These are phyloP conservation scores for Caenorhabditis latens DNA, from an alignment of 1,140 invertebrate genomes.

Conservation along the genomic window DNA sequence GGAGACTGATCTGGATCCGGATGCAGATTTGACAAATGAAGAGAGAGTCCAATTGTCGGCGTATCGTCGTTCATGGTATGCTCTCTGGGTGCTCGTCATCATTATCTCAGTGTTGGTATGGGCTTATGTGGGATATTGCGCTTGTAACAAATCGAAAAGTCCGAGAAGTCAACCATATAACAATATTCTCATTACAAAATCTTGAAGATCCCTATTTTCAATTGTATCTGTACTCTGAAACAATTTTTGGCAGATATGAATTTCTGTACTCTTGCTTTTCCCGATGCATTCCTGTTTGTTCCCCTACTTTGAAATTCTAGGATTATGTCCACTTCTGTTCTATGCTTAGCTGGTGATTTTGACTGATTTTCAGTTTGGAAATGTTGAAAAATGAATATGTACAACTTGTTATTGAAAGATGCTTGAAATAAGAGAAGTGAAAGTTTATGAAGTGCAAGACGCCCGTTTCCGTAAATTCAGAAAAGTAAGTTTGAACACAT, in stretches of 20 bases:
- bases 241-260: neutral
- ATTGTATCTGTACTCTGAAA: neutral
- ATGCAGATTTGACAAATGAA: slow-evolving; percentile 68
- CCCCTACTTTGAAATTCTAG: neutral
- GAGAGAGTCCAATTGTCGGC: slow-evolving; percentile 66
- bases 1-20: slow-evolving; percentile 56
- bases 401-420: neutral
- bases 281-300: neutral
- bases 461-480: neutral
- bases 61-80: slow-evolving; percentile 75
- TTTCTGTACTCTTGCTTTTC: neutral
- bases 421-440: no score
- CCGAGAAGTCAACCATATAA: slow-evolving; percentile 71
- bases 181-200: slow-evolving; percentile 72
- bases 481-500: slow-evolving; percentile 20
- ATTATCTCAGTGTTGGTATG: slow-evolving; percentile 72
- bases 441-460: neutral
- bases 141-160: slow-evolving; percentile 68
- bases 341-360: neutral
- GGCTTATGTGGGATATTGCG: slow-evolving; percentile 71
- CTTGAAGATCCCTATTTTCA: neutral
- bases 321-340: neutral
- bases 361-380: neutral
- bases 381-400: neutral
- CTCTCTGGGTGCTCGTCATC: slow-evolving; percentile 74